A percentile compares a stretch with the other conserved stretches of the same genome.
Evolutionary conservation across 2,888 invertebrate species (phyloP).

Genomic region (Apotomis betuletana): DNA sequence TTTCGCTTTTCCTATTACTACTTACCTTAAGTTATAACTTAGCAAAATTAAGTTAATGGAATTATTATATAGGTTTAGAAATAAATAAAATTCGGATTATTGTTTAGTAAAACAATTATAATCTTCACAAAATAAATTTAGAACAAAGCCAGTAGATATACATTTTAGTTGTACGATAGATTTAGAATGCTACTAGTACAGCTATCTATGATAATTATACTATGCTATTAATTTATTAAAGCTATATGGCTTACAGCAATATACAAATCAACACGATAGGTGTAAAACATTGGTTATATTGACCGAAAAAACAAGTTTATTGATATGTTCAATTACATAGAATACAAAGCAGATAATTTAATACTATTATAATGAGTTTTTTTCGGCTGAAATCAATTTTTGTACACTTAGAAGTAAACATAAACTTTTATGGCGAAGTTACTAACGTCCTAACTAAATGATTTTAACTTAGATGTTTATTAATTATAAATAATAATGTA

Average conservation of each 20-base stretch:
- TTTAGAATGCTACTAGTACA: constrained; percentile 28
- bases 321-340: too few species aligned
- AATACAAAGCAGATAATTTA: too few species aligned
- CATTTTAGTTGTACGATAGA: constrained; percentile 36
- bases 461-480: too few species aligned
- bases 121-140: constrained; percentile 21
- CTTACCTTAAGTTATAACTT: too few species aligned
- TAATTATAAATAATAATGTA: too few species aligned
- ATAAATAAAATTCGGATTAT: background rate
- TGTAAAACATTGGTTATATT: constrained; percentile 46
- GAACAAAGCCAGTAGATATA: constrained; percentile 39
- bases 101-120: constrained; percentile 39
- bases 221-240: constrained; percentile 50
- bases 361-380: too few species aligned
- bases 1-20: too few species aligned
- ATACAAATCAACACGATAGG: constrained; percentile 46
- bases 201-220: constrained; percentile 24
- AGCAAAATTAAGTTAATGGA: background rate
- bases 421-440: too few species aligned
- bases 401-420: too few species aligned
- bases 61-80: background rate
- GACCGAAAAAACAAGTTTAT: too few species aligned
- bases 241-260: constrained; percentile 65
- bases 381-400: too few species aligned
- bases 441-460: too few species aligned